Percentiles rank a stretch among this genome's conserved stretches.
Conservation (phyloP, 2,888 invertebrate genomes). For the Achlya flavicornis region DNA sequence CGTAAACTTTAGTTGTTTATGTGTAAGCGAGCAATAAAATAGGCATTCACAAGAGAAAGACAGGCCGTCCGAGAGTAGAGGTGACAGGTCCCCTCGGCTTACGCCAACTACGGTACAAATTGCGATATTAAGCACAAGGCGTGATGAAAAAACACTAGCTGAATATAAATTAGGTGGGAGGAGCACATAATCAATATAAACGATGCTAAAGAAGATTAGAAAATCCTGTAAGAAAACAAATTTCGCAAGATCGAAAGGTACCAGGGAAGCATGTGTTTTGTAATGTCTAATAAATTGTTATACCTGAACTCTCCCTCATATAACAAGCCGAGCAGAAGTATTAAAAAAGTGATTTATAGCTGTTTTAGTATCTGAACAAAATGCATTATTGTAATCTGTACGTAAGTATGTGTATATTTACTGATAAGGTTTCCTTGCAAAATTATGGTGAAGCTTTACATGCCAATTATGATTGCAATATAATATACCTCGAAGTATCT, state of each 20-base stretch:
- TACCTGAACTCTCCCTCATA: background rate
- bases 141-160: slow-evolving; percentile 85
- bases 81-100: slow-evolving; percentile 79
- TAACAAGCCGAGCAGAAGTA: too few relatives aligned
- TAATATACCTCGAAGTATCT: too few relatives aligned
- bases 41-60: slow-evolving; percentile 63
- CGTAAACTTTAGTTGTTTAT: slow-evolving; percentile 70
- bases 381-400: too few relatives aligned
- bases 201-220: slow-evolving; percentile 84
- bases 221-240: slow-evolving; percentile 82
- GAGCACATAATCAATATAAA: slow-evolving; percentile 84
- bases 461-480: too few relatives aligned
- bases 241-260: slow-evolving; percentile 73
- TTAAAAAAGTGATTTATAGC: too few relatives aligned
- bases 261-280: slow-evolving; percentile 42
- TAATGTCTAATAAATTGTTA: background rate
- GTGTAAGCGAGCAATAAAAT: slow-evolving; percentile 70
- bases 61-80: slow-evolving; percentile 71
- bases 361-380: too few relatives aligned
- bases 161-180: slow-evolving; percentile 83
- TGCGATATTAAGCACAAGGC: slow-evolving; percentile 82
- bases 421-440: too few relatives aligned
- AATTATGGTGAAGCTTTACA: too few relatives aligned
- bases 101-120: slow-evolving; percentile 83
- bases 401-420: too few relatives aligned